A percentile compares a stretch with the other conserved stretches of the same genome.
Evolutionary conservation across 2,888 invertebrate genomes (phyloP).

Genomic region (Nipponacmea schrenckii): DNA sequence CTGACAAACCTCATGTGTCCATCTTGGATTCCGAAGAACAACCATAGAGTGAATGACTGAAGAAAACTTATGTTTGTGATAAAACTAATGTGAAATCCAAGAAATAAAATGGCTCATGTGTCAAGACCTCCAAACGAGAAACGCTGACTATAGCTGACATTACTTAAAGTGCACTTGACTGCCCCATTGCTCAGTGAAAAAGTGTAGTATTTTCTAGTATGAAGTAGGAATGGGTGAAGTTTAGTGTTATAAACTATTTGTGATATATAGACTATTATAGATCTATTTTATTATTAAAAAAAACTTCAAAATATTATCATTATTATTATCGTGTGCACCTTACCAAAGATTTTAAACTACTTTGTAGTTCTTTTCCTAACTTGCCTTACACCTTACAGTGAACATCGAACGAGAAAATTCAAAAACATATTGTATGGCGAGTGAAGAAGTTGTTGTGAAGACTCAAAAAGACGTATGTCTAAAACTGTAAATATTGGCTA

Average conservation of each 20-base stretch:
- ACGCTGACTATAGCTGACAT: background rate
- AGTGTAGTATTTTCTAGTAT: background rate
- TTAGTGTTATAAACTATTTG: background rate
- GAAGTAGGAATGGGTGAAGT: too few relatives aligned
- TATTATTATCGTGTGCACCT: background rate
- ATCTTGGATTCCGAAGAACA: too few relatives aligned
- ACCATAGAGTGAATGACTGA: too few relatives aligned
- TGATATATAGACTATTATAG: background rate
- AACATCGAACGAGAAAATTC: background rate
- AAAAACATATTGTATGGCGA: background rate
- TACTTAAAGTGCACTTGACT: slow-evolving; percentile 8
- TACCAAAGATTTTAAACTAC: slow-evolving; percentile 6
- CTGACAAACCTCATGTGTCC: too few relatives aligned
- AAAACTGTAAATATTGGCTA: slow-evolving; percentile 3
- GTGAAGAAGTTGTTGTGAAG: slow-evolving; percentile 2
- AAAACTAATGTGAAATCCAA: too few relatives aligned
- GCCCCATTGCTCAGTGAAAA: slow-evolving; percentile 1
- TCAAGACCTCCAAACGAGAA: too few relatives aligned
- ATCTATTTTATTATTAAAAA: background rate
- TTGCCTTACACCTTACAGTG: slow-evolving; percentile 6
- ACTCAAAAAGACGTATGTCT: background rate
- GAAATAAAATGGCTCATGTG: too few relatives aligned
- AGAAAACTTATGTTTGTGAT: too few relatives aligned
- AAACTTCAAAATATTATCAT: background rate
- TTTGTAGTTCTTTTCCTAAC: background rate